A percentile compares a stretch with the other conserved stretches of the same genome.
Evolutionary conservation across 1,140 invertebrate species (phyloP).

Genomic region (Venustaconcha ellipsiformis): DNA sequence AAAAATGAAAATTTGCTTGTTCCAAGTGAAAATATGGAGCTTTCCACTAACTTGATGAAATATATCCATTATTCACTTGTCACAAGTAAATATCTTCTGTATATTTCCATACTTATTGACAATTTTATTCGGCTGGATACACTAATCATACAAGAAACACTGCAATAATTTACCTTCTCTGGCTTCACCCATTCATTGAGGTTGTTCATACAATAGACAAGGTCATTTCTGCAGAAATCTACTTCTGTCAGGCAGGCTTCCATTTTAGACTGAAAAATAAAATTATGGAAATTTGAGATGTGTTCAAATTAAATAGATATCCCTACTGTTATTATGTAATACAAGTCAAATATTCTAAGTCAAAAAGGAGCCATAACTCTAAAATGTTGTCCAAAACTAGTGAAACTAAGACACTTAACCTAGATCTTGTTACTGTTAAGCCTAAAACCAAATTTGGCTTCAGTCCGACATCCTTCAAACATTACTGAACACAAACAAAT

Average conservation of each 20-base stretch:
- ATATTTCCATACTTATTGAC: neutral
- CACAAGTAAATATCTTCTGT: too few species aligned
- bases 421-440: too few species aligned
- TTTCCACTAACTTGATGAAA: too few species aligned
- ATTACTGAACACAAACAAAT: too few species aligned
- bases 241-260: conserved; percentile 69
- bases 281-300: conserved; percentile 30
- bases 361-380: too few species aligned
- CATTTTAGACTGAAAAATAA: conserved; percentile 60
- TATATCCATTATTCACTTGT: too few species aligned
- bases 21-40: neutral
- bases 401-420: too few species aligned
- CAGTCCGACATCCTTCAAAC: too few species aligned
- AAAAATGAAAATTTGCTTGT: too few species aligned
- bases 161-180: conserved; percentile 59
- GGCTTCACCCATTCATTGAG: conserved; percentile 69
- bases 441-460: too few species aligned
- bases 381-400: too few species aligned
- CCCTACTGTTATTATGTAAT: neutral
- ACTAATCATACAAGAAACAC: conserved; percentile 6
- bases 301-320: neutral
- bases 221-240: conserved; percentile 64
- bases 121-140: conserved; percentile 1
- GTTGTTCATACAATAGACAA: conserved; percentile 64
- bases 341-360: neutral